Percentiles rank a stretch among this genome's conserved stretches.
Evolutionary conservation across 2,797 vertebrate species (phyloP).

Genomic region (Scomberomorus guttatus): DNA sequence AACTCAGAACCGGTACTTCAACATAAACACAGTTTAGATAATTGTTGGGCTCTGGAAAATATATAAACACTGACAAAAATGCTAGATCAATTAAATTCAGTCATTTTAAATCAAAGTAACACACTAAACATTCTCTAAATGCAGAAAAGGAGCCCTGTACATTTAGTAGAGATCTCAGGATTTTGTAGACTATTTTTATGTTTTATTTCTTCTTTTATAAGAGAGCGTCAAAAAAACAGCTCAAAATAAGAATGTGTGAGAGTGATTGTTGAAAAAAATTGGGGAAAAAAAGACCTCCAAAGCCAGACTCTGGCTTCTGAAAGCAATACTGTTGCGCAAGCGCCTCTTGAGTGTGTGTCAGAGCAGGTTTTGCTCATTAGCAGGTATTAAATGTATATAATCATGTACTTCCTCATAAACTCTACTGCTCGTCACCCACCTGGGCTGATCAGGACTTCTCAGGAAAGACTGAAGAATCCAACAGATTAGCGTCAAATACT

Average conservation of each 20-base stretch:
- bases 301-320: background rate
- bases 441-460: background rate
- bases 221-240: background rate
- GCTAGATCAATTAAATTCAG: background rate
- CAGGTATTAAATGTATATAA: background rate
- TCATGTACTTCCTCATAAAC: slow-evolving; percentile 23
- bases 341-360: slow-evolving; percentile 6
- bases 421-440: background rate
- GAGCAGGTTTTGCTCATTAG: slow-evolving; percentile 22
- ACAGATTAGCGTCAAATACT: slow-evolving; percentile 66
- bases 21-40: no score
- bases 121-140: background rate
- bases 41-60: no score
- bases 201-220: background rate
- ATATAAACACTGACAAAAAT: background rate
- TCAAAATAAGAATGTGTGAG: background rate
- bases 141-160: background rate
- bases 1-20: background rate
- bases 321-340: background rate
- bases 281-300: background rate
- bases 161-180: background rate
- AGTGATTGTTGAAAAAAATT: background rate
- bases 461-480: slow-evolving; percentile 21
- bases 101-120: background rate
- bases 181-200: background rate